Base-by-base conservation (phyloP, 2,888 invertebrate species). In the Nysson spinosus region DNA sequence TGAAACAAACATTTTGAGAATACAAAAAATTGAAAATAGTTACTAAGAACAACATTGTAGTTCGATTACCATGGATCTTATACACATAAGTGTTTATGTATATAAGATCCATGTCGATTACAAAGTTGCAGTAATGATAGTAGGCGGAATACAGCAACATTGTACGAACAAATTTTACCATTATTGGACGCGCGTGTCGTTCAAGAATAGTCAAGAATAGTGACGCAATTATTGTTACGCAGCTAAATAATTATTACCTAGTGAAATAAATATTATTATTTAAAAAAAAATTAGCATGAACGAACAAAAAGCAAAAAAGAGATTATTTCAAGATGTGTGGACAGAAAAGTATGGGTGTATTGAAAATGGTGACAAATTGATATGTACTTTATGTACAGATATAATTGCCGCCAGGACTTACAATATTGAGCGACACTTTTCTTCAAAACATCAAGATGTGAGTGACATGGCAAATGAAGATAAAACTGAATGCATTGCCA, bases 391-490 rank as follows among this genome's bases (percentile, higher is more conserved):
- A 49, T 49, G 24, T 35, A 26, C 32, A 49, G 49, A 35, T 49
- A 49, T 49, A 49, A 35, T 49, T 35, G 24, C 49, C n/a, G 24
- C 34, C 32, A 22, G 24, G 35, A 49, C 24, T 6, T 42, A 26
- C 4, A 42, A 26, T 42, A 42, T 26, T 42, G 26, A 26, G 40
- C 24, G 40, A 24, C 24, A 40, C 40, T 40, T 40, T 40, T 40
- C 20, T 40, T 40, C 42, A 42, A 16, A 42, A 42, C 24, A 24
- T 37, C 34, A 35, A 35, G 35, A 49, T 49, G 49, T 32, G 35
- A 49, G 37, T 24, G 49, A 49, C 34, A 49, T 49, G 37, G 24
- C 26, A 49, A 37, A 49, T 49, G 49, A 49, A 49, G 49, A 49
- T 47, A 47, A 47, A 47, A 24, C 40, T 40, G 40, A 40, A 24